Conservation (phyloP, 2,888 invertebrate species). For the Synanthedon myopaeformis region DNA sequence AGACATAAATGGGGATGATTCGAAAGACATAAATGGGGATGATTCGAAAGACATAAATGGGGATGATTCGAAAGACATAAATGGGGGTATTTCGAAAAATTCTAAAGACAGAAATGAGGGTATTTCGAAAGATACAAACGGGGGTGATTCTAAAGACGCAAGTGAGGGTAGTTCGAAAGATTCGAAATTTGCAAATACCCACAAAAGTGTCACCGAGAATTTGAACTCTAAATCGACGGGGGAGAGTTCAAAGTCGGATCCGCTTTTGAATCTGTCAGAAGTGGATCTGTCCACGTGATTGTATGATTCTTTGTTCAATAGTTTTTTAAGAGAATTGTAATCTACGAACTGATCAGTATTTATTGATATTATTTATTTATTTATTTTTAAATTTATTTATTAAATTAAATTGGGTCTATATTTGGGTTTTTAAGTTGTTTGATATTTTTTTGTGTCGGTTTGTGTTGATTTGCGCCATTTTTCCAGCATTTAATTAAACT, state of each 20-base stretch:
- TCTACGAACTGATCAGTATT: background rate
- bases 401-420: too few relatives aligned
- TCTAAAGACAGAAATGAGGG: background rate
- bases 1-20: conserved; percentile 4
- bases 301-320: conserved; percentile 29
- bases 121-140: background rate
- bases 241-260: conserved; percentile 22
- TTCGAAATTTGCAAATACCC: conserved; percentile 7
- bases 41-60: too few relatives aligned
- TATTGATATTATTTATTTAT: background rate
- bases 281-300: conserved; percentile 47
- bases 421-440: too few relatives aligned
- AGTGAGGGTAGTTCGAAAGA: background rate
- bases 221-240: background rate
- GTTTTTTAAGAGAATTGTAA: conserved; percentile 18
- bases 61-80: background rate
- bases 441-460: too few relatives aligned
- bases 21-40: background rate
- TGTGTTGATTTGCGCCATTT: too few relatives aligned
- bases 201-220: conserved; percentile 6
- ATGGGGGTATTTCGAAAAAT: background rate
- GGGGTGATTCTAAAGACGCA: conserved; percentile 1
- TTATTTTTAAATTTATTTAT: too few relatives aligned
- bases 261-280: conserved; percentile 39
- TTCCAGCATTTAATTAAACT: too few relatives aligned